These are phyloP conservation scores for Cochlearius cochlearius DNA, from an alignment of 2,113 vertebrate genomes.

Conservation along the genomic window DNA sequence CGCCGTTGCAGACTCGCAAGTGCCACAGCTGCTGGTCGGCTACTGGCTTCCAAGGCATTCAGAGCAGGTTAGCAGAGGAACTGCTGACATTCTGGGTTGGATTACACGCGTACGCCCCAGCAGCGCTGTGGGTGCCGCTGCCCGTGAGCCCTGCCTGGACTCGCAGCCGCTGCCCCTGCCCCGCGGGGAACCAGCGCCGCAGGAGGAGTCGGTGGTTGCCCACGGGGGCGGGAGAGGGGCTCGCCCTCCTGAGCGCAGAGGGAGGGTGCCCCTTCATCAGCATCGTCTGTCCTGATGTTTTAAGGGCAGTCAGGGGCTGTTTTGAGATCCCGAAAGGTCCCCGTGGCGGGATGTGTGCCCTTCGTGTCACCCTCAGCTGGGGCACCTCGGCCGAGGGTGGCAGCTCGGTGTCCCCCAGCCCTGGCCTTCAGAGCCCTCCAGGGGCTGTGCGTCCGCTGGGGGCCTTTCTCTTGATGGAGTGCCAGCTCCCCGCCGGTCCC, in stretches of 20 bases:
- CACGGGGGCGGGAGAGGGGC: rapidly evolving
- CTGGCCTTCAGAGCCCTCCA: background rate
- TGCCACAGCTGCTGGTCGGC: background rate
- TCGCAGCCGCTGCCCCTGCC: background rate
- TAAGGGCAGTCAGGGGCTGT: rapidly evolving
- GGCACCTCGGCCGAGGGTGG: background rate
- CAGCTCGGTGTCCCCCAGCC: rapidly evolving
- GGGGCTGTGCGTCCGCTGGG: background rate
- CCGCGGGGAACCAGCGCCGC: too few species aligned
- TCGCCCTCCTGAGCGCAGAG: background rate
- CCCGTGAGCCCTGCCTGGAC: background rate
- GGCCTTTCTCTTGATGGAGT: too few species aligned
- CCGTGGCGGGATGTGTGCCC: rapidly evolving
- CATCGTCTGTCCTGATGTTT: background rate
- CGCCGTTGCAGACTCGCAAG: rapidly evolving
- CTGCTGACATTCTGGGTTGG: rapidly evolving
- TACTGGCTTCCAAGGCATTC: background rate
- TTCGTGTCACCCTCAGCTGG: background rate
- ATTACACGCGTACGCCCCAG: rapidly evolving
- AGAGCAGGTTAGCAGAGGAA: rapidly evolving
- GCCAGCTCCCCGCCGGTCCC: background rate
- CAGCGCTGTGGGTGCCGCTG: background rate
- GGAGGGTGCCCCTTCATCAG: rapidly evolving
- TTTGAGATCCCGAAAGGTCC: too few species aligned
- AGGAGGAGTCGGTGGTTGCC: background rate